phyloP scores from a whole-genome alignment of 2,888 invertebrate genomes.

The Tachina fera region DNA sequence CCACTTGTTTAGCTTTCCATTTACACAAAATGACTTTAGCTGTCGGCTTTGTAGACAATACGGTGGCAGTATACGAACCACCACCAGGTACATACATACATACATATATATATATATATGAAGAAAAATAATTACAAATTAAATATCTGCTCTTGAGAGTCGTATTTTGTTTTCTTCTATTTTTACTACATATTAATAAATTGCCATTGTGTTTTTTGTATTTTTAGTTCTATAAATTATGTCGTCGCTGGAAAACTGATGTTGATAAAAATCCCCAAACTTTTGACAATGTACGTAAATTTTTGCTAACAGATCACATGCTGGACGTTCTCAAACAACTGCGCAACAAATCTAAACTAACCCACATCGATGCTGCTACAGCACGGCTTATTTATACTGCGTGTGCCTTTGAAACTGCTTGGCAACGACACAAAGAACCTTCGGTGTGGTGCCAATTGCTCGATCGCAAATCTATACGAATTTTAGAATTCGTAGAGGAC shows the following conservation, averaged over 20 bases:
- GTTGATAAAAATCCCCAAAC: slow-evolving; percentile 88
- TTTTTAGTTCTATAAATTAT: slow-evolving; percentile 91
- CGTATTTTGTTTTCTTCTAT: background rate
- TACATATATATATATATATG: slow-evolving; percentile 77
- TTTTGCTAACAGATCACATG: slow-evolving; percentile 85
- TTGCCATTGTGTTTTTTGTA: background rate
- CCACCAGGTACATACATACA: slow-evolving; percentile 80
- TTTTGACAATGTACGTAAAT: slow-evolving; percentile 85
- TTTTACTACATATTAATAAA: background rate
- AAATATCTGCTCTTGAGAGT: background rate
- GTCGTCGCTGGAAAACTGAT: slow-evolving; percentile 87
- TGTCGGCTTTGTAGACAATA: slow-evolving; percentile 93
- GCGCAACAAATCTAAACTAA: slow-evolving; percentile 85
- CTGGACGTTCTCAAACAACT: slow-evolving; percentile 83
- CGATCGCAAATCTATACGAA: slow-evolving; percentile 85
- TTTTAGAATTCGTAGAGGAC: slow-evolving; percentile 90
- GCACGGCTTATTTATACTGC: slow-evolving; percentile 87
- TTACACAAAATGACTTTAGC: slow-evolving; percentile 92
- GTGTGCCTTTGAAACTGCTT: slow-evolving; percentile 93
- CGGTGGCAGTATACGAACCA: slow-evolving; percentile 90
- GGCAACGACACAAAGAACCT: slow-evolving; percentile 84
- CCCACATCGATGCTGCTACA: slow-evolving; percentile 86
- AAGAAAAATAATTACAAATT: background rate
- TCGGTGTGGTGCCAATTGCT: slow-evolving; percentile 93
- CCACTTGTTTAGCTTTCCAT: slow-evolving; percentile 95